A percentile compares a stretch with the other conserved stretches of the same genome.
Conservation (phyloP, 1,140 invertebrate genomes). For the Heliconius hewitsoni region DNA sequence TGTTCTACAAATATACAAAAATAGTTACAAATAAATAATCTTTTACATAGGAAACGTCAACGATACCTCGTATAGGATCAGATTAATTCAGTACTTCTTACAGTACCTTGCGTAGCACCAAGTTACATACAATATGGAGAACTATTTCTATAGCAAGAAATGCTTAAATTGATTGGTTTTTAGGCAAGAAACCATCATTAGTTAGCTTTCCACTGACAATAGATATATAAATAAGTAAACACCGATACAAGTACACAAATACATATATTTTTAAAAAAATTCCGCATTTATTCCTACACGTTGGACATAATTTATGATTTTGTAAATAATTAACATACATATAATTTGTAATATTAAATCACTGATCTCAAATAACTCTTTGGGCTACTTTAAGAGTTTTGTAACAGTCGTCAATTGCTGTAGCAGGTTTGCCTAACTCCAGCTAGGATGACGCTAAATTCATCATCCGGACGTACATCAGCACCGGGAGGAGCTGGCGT, state of each 20-base stretch:
- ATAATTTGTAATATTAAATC: conserved; percentile 26
- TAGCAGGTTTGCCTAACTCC: conserved; percentile 93
- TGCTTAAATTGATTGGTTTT: not conserved
- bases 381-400: conserved; percentile 59
- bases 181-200: conserved; percentile 10
- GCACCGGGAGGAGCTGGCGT: conserved; percentile 74
- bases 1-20: conserved; percentile 70
- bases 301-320: conserved; percentile 4
- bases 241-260: not conserved
- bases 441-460: conserved; percentile 92
- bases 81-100: not conserved
- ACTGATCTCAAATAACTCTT: conserved; percentile 55
- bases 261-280: not conserved
- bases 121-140: not conserved
- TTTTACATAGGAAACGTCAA: conserved; percentile 65
- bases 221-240: not conserved
- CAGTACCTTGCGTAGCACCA: conserved; percentile 14
- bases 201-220: not conserved
- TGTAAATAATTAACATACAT: not conserved
- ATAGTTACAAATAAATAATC: conserved; percentile 79
- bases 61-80: conserved; percentile 26
- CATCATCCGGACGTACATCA: conserved; percentile 86
- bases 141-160: not conserved
- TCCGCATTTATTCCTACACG: not conserved
- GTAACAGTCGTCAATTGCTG: conserved; percentile 85